Evolutionary conservation across 2,797 vertebrate species (phyloP), one percentile per base, ranked within the genome.

Genomic region (Tachyglossus aculeatus): DNA sequence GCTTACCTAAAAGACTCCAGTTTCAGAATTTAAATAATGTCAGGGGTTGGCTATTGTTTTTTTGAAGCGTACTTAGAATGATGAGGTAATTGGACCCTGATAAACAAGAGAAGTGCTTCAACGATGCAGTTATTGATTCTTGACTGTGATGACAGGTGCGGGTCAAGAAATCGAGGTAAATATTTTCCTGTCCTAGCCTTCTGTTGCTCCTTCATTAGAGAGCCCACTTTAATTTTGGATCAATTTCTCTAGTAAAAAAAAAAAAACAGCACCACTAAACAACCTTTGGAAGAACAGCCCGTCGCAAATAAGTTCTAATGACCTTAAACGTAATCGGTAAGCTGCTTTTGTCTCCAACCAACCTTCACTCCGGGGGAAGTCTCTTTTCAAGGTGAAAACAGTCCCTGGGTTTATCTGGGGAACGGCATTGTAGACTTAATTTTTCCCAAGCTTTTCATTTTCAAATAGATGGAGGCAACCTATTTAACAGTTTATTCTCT

Each of bases 401-500:
- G 84, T 69, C 88, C 85, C 85, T 83, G 52, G 63, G 86, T 91
- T 88, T 88, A 86, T 91, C 86, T 80, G 56, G 55, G 79, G 83
- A 82, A 83, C 85, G 89, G 92, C 94, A 95, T 95, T 94, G 70
- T 90, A 87, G 16, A 85, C 90, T 93, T 93, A 92, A 93, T 94
- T 93, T 93, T 91, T 86, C 92, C 94, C 93, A 90, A 94, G 95
- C 94, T 96, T 96, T 96, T 96, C 96, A 95, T 96, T 96, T 95
- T 92, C 94, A 91, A 94, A 94, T 92, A 96, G 94, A 95, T 95
- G 94, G 95, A 94, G 91, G 93, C 89, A 93, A 92, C 92, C 94
- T 92, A 93, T 96, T 95, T 94, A 96, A 95, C 92, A 90, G 89
- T 94, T 94, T 93, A 94, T 95, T 94, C 94, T 94, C 94, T 89